These are phyloP conservation scores for Agrenia bidenticulata DNA, from an alignment of 2,888 invertebrate species.

Conservation along the genomic window DNA sequence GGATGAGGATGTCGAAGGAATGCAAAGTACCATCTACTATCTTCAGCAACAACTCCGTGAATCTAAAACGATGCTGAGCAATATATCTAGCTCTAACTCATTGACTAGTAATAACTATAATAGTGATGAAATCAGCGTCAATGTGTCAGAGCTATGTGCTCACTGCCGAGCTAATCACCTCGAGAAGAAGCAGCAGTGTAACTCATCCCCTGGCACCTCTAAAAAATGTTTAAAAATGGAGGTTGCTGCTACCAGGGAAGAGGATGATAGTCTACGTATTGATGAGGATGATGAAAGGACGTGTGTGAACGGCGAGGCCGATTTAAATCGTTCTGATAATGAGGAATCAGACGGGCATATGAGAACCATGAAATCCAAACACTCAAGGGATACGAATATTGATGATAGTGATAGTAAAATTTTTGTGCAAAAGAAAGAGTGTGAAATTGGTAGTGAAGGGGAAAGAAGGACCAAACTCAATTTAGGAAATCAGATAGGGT, in stretches of 20 bases:
- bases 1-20: conserved; percentile 96
- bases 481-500: background rate
- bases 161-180: conserved; percentile 44
- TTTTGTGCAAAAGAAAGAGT: conserved; percentile 1
- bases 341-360: conserved; percentile 9
- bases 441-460: conserved; percentile 2
- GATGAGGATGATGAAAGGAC: conserved; percentile 35
- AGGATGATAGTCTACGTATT: conserved; percentile 26
- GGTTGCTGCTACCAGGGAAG: conserved; percentile 32
- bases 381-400: conserved; percentile 5
- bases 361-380: background rate
- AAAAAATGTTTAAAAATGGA: conserved; percentile 35
- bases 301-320: conserved; percentile 42
- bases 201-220: conserved; percentile 12
- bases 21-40: conserved; percentile 95
- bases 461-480: background rate
- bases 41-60: conserved; percentile 90
- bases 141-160: conserved; percentile 39
- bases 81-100: background rate
- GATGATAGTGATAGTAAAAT: conserved; percentile 13
- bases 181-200: conserved; percentile 29
- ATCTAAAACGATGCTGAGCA: conserved; percentile 61
- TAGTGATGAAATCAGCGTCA: conserved; percentile 17
- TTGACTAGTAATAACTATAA: background rate
- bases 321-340: conserved; percentile 17